These are phyloP conservation scores for Gopherus evgoodei DNA, from an alignment of 2,113 vertebrate genomes.

Conservation along the genomic window DNA sequence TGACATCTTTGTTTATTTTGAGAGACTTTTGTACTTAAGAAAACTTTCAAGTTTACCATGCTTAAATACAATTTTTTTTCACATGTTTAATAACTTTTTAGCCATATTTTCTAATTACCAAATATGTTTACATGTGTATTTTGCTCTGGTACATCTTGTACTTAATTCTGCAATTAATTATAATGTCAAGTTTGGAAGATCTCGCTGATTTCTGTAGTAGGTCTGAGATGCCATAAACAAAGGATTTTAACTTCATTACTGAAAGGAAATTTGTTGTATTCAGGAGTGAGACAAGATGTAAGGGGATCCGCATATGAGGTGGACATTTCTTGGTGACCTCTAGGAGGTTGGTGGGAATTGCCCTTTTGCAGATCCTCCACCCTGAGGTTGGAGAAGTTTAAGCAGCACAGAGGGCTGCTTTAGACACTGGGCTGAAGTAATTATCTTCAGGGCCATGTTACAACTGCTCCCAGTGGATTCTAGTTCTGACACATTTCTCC, in stretches of 20 bases:
- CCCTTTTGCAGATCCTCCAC: neutral
- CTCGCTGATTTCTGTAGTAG: accelerated
- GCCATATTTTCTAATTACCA: neutral
- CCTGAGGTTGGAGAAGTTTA: accelerated
- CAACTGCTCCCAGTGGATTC: neutral
- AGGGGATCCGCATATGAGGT: neutral
- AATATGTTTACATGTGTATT: neutral
- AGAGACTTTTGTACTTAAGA: neutral
- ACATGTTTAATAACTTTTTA: neutral
- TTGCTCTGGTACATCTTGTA: neutral
- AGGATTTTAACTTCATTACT: neutral
- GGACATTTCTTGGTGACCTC: accelerated
- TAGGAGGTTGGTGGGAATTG: neutral
- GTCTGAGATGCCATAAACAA: neutral
- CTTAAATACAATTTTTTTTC: neutral
- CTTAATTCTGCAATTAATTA: neutral
- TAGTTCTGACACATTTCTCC: neutral
- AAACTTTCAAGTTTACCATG: no score
- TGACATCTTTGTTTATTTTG: neutral
- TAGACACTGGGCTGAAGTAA: neutral
- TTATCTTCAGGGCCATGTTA: neutral
- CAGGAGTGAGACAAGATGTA: neutral
- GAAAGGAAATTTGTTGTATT: accelerated
- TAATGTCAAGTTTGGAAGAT: neutral
- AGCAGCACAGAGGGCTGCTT: neutral